These are phyloP conservation scores for Leistus spinibarbis DNA, from an alignment of 2,888 invertebrate genomes.

Conservation along the genomic window DNA sequence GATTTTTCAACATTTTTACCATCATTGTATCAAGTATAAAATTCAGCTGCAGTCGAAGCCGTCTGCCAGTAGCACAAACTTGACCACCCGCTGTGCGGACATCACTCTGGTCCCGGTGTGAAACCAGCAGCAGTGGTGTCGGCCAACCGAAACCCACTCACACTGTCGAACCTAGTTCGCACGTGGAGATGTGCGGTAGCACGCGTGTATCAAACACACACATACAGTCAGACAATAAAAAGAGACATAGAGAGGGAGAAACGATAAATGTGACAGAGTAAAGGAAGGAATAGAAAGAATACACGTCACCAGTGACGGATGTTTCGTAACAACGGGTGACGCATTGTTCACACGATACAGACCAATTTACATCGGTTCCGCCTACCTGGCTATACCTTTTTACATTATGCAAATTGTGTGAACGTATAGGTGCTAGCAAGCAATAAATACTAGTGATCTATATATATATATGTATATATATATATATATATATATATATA, in stretches of 20 bases:
- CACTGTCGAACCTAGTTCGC: neutral
- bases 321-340: slow-evolving; percentile 15
- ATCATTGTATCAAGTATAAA: too few species aligned
- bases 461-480: too few species aligned
- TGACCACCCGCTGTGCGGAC: neutral
- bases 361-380: slow-evolving; percentile 6
- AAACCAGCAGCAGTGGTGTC: neutral
- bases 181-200: neutral
- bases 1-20: too few species aligned
- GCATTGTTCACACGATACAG: slow-evolving; percentile 18
- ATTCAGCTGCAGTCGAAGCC: neutral
- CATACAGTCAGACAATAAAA: neutral
- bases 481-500: too few species aligned
- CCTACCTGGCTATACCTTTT: slow-evolving; percentile 3
- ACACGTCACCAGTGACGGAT: slow-evolving; percentile 4
- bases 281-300: neutral
- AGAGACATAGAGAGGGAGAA: neutral
- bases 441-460: neutral
- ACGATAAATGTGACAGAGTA: neutral
- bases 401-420: slow-evolving; percentile 11
- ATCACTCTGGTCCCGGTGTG: neutral
- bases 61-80: neutral
- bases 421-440: neutral
- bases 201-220: neutral
- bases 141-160: neutral